Base-by-base conservation (phyloP, 2,888 invertebrate species). In the Rhopalosiphum nymphaeae region DNA sequence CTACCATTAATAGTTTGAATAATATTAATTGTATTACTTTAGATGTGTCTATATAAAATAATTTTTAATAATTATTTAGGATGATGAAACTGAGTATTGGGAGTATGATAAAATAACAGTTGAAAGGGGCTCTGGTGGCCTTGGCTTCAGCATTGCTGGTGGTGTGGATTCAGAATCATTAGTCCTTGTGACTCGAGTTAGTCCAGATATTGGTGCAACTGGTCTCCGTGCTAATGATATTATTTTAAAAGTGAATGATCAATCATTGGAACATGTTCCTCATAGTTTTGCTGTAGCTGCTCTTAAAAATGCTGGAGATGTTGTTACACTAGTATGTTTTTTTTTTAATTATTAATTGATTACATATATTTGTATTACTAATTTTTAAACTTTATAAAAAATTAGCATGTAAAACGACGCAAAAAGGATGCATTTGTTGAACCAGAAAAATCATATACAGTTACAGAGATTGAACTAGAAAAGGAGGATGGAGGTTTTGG, bases 131-230 rank as follows among this genome's bases (percentile, higher is more conserved):
- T 97, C 97, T 95, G 98, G 99, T 42, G 99, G 99, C 36, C 97
- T 99, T 95, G 99, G 99, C 53, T 99, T 99, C 97, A 99, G 99
- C 96, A 99, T 99, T 96, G 99, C 99, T 94, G 99, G 99, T 92
- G 99, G 99, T 95, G 98, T 98, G 46, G 99, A 99, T 96, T 99
- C 99, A 96, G 99, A 99, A 96, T 97, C 98, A 94, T 98, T 98
- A 96, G 99, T 99, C 96, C 99, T 99, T 96, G 99, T 99, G 96
- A 99, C 99, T 95, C 99, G 99, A 96, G 97, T 99, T 95, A 99
- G 99, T 96, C 97, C 98, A 5, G 98, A 99, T 85, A 99, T 99
- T 84, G 99, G 99, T 57, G 99, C 99, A 85, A 98, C 99, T 92
- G 97, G 97, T 95, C 97, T 99, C 95, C 97, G 97, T 96, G 98